Evolutionary conservation across 2,797 vertebrate species (phyloP).

Genomic region (Scyliorhinus canicula): DNA sequence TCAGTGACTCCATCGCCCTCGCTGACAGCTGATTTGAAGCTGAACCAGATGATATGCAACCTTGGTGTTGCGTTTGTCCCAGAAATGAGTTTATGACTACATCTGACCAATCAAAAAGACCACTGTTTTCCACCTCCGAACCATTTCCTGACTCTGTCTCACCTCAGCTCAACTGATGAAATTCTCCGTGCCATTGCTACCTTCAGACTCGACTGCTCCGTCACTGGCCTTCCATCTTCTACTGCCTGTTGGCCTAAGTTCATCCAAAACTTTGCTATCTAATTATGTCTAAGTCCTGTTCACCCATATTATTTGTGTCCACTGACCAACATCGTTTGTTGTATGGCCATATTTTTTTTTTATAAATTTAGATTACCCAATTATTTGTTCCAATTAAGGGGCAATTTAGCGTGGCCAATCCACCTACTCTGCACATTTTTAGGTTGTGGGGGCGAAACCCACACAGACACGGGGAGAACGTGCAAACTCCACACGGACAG

Average conservation of each 20-base stretch:
- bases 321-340: neutral
- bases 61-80: neutral
- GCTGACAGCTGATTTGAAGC: neutral
- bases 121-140: neutral
- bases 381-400: no score
- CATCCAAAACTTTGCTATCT: no score
- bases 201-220: no score
- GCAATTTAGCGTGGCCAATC: no score
- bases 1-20: neutral
- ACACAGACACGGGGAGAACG: no score
- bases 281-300: neutral
- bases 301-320: neutral
- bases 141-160: neutral
- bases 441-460: no score
- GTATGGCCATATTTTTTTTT: neutral
- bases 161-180: neutral
- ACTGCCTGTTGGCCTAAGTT: no score
- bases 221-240: neutral
- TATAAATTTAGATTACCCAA: no score
- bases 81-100: neutral
- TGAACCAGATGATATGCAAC: neutral
- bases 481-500: no score
- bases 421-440: no score
- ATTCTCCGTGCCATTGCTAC: neutral
- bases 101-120: neutral